phyloP scores from a whole-genome alignment of 1,140 invertebrate genomes.

The Papilio machaon region DNA sequence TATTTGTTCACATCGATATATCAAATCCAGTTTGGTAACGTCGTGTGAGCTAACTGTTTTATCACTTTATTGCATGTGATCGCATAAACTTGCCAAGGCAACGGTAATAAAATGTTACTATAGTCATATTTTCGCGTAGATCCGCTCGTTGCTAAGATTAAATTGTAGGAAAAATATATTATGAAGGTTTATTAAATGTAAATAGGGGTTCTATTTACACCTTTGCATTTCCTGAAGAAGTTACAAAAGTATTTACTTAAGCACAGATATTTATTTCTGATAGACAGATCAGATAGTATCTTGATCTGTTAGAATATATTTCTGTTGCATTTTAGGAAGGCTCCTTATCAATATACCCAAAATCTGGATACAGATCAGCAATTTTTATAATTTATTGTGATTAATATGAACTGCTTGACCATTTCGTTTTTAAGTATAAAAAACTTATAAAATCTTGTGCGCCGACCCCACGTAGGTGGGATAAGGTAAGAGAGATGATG shows the following conservation, averaged over 20 bases:
- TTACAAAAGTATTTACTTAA: too few relatives aligned
- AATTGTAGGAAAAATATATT: constrained; percentile 24
- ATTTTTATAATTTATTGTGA: neutral
- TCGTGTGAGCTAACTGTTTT: constrained; percentile 78
- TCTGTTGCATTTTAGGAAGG: neutral
- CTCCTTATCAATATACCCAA: neutral
- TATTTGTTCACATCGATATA: constrained; percentile 76
- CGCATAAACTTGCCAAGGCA: constrained; percentile 71
- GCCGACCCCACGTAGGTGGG: too few relatives aligned
- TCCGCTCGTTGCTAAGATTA: constrained; percentile 25
- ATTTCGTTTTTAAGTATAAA: neutral
- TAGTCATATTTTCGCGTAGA: constrained; percentile 53
- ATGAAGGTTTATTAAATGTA: neutral
- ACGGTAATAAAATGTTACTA: constrained; percentile 70
- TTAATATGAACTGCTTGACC: neutral
- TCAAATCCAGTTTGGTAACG: constrained; percentile 66
- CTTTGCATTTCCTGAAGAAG: neutral
- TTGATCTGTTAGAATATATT: neutral
- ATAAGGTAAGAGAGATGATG: neutral
- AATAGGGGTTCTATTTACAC: neutral
- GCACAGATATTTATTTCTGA: too few relatives aligned
- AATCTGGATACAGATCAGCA: neutral
- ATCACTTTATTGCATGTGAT: constrained; percentile 80
- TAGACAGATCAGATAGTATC: too few relatives aligned
- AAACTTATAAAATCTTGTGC: too few relatives aligned